phyloP scores from a whole-genome alignment of 2,797 vertebrate genomes.

The Percopsis omiscomaycus region DNA sequence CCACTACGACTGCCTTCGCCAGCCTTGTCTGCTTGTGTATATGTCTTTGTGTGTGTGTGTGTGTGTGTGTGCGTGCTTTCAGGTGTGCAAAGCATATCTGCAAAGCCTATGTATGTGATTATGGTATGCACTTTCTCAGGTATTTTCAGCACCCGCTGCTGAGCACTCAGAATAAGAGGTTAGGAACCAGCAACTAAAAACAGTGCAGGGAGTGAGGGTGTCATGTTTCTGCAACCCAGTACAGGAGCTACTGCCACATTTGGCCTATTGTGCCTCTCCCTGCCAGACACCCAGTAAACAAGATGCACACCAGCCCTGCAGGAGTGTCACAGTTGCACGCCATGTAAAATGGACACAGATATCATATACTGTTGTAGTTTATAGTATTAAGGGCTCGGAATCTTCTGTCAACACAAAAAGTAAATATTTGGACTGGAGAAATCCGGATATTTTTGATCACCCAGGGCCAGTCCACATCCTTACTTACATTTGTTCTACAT shows the following conservation, averaged over 20 bases:
- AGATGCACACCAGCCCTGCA: slow-evolving; percentile 37
- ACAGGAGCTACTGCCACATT: slow-evolving; percentile 59
- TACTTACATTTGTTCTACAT: neutral
- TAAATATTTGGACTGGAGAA: slow-evolving; percentile 12
- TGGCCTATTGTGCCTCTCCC: slow-evolving; percentile 50
- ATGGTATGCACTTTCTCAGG: slow-evolving; percentile 40
- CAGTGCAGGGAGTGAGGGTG: slow-evolving; percentile 46
- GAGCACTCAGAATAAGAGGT: slow-evolving; percentile 56
- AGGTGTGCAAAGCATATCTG: too few species aligned
- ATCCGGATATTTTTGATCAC: neutral
- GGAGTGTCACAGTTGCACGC: neutral
- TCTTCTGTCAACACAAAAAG: slow-evolving; percentile 26
- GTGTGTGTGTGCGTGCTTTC: slow-evolving; percentile 9
- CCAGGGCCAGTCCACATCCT: neutral
- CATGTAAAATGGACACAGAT: too few species aligned
- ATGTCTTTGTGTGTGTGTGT: neutral
- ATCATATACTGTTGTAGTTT: neutral
- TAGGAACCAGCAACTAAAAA: slow-evolving; percentile 51
- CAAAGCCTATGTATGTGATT: slow-evolving; percentile 18
- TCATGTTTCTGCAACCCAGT: slow-evolving; percentile 74
- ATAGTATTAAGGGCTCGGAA: slow-evolving; percentile 30
- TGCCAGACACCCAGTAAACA: slow-evolving; percentile 8
- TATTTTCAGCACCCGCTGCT: slow-evolving; percentile 52
- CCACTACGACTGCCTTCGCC: slow-evolving; percentile 23
- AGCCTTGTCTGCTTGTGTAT: slow-evolving; percentile 23